A percentile compares a stretch with the other conserved stretches of the same genome.
phyloP scores from a whole-genome alignment of 1,140 invertebrate genomes.

The Patella vulgata region DNA sequence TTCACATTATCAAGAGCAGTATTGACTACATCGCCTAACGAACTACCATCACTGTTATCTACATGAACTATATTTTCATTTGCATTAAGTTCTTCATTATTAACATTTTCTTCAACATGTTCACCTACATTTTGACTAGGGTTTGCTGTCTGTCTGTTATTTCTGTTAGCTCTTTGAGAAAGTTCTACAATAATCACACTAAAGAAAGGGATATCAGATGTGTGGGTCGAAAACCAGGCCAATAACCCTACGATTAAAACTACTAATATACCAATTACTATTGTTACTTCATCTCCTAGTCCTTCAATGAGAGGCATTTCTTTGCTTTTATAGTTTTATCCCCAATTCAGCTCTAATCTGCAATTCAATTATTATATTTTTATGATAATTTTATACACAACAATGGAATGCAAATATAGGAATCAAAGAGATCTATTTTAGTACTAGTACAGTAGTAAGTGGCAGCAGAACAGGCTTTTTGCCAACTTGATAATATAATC shows the following conservation, averaged over 20 bases:
- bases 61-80: background rate
- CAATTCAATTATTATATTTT: too few species aligned
- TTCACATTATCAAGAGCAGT: background rate
- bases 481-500: too few species aligned
- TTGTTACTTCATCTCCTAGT: slow-evolving; percentile 82
- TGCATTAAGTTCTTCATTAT: background rate
- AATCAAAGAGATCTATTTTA: too few species aligned
- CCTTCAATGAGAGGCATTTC: slow-evolving; percentile 73
- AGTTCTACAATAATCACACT: slow-evolving; percentile 50
- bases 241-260: slow-evolving; percentile 73
- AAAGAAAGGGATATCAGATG: slow-evolving; percentile 44
- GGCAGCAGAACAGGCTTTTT: too few species aligned
- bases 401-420: too few species aligned
- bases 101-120: background rate
- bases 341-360: slow-evolving; percentile 5
- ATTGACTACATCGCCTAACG: too few species aligned
- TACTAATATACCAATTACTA: slow-evolving; percentile 72
- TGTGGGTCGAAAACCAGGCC: slow-evolving; percentile 78
- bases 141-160: background rate
- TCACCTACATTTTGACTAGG: background rate
- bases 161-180: slow-evolving; percentile 27
- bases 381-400: too few species aligned
- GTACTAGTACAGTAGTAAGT: too few species aligned
- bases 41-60: background rate
- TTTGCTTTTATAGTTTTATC: too few species aligned